Percentiles rank a stretch among this genome's conserved stretches.
These are phyloP conservation scores for Thunnus maccoyii DNA, from an alignment of 2,113 vertebrate species.

Conservation along the genomic window DNA sequence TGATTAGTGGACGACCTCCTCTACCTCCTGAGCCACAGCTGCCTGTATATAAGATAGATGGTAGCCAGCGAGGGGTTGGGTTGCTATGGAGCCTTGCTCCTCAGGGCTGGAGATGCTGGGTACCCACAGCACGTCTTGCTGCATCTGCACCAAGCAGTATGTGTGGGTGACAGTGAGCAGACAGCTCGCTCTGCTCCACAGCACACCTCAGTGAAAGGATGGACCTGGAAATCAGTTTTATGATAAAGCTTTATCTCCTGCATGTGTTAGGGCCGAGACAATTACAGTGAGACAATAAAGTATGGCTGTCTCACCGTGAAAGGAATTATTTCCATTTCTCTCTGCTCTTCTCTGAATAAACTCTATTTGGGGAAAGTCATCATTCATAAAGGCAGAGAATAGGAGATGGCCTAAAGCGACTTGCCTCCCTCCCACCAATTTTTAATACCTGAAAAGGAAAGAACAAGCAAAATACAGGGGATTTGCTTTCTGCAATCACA, in stretches of 20 bases:
- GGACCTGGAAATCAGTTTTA: slow-evolving; percentile 63
- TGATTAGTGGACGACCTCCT: too few relatives aligned
- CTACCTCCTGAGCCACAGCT: too few relatives aligned
- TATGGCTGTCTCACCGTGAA: slow-evolving; percentile 6
- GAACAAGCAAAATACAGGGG: neutral
- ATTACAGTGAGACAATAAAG: slow-evolving; percentile 55
- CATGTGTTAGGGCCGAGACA: slow-evolving; percentile 31
- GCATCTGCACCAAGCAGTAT: slow-evolving; percentile 28
- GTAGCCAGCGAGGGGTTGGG: slow-evolving; percentile 19
- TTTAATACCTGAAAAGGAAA: slow-evolving; percentile 2
- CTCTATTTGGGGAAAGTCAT: slow-evolving; percentile 18
- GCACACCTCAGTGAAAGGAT: slow-evolving; percentile 43
- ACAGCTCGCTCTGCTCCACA: slow-evolving; percentile 35
- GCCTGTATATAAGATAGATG: slow-evolving; percentile 4
- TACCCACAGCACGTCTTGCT: slow-evolving; percentile 34
- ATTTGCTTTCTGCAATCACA: slow-evolving; percentile 1
- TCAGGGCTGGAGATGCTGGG: slow-evolving; percentile 7
- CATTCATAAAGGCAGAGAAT: slow-evolving; percentile 16
- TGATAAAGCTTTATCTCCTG: slow-evolving; percentile 57
- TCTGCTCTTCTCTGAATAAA: slow-evolving; percentile 40
- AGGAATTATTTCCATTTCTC: slow-evolving; percentile 33
- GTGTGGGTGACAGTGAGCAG: slow-evolving; percentile 35
- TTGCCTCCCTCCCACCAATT: neutral
- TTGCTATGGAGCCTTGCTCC: slow-evolving; percentile 18
- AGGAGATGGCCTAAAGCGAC: neutral